These are phyloP conservation scores for Octopus bimaculoides DNA, from an alignment of 1,140 invertebrate genomes.

Conservation along the genomic window DNA sequence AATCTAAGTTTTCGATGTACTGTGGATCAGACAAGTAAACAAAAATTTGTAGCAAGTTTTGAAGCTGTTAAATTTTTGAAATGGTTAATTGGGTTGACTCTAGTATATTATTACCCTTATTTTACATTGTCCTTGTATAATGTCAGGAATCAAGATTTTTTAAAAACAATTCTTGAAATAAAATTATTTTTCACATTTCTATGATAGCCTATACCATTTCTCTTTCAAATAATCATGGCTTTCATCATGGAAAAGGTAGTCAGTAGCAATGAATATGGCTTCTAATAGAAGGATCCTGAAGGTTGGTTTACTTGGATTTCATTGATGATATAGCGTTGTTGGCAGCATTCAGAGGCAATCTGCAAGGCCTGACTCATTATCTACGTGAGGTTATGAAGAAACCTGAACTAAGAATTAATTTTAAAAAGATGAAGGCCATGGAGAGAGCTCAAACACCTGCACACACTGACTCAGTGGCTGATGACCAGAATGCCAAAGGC, in stretches of 20 bases:
- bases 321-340: no score
- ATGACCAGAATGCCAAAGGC: not conserved
- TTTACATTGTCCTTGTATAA: not conserved
- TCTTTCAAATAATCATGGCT: no score
- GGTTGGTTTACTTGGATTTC: no score
- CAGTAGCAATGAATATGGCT: no score
- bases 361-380: no score
- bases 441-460: no score
- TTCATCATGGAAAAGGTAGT: no score
- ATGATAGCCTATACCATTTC: not conserved
- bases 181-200: not conserved
- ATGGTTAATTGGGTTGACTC: not conserved
- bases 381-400: no score
- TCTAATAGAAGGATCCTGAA: no score
- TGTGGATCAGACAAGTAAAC: constrained; percentile 25
- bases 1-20: constrained; percentile 55
- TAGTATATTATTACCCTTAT: not conserved
- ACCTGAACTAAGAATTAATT: no score
- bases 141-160: not conserved
- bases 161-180: not conserved
- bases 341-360: no score
- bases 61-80: not conserved
- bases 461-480: not conserved
- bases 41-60: not conserved
- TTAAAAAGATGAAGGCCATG: no score